Base-by-base conservation (phyloP, 1,140 invertebrate genomes). In the Hydropsyche tenuis region DNA sequence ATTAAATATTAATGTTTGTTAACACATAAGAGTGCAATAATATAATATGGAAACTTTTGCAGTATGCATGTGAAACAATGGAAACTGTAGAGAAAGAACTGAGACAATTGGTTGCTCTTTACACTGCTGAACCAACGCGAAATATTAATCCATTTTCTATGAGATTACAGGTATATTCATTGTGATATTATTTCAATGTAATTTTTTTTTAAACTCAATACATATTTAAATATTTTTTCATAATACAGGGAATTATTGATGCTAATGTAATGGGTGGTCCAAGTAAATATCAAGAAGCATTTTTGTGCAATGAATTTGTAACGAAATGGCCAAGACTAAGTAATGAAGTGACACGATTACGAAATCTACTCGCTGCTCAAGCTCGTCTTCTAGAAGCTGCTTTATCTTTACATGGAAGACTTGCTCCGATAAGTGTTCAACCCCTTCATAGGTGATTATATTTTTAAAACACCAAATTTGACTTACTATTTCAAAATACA, bases 181-280 rank as follows among this genome's bases (percentile, higher is more conserved):
- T 43, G 60, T 23, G 16, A 22, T 14, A 73, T 7, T 66, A 45
- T 27, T 72, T 43, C 22, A 20, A 22, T 20, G 5, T 62, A 62
- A 20, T 64, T 6, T 64, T 37, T 64, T 64, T 64, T 3, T 64
- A 42, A 1, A 5, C 9, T 37, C 9, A 37, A 12, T 42, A 64
- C 2, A 25, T 23, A 42, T 30, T 37, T 23, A 20, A 56, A 22
- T 12, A 25, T 60, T 22, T 60, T 22, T 60, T 56, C 22, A 23
- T 20, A 60, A 60, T 73, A 53, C 80, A 88, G 82, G 96, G 96
- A 16, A 94, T 96, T 25, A 96, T 97, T 73, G 96, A 97, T 82
- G 95, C 96, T 0, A 96, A 96, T 78, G 96, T 98, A 0, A 95
- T 96, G 88, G 96, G 96, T n/a, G 96, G 96, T 7, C 94, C 98